These are phyloP conservation scores for Habropoda laboriosa DNA, from an alignment of 1,140 invertebrate genomes.

Conservation along the genomic window DNA sequence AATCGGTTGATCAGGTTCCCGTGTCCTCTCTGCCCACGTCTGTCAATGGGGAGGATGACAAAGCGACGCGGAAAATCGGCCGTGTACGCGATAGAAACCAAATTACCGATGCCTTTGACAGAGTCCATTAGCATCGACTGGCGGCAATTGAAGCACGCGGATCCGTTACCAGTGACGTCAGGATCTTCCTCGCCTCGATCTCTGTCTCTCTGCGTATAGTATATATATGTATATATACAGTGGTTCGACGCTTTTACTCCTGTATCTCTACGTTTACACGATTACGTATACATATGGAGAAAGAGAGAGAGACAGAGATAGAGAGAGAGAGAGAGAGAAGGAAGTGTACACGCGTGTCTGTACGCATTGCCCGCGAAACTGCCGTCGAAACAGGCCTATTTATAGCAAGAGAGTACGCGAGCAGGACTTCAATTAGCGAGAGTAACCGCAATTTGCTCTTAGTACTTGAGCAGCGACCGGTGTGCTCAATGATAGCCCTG, in stretches of 20 bases:
- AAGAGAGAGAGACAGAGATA: too few relatives aligned
- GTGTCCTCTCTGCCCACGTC: too few relatives aligned
- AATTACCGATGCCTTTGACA: slow-evolving; percentile 53
- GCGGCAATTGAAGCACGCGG: slow-evolving; percentile 35
- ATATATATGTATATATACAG: too few relatives aligned
- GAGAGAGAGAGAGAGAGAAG: too few relatives aligned
- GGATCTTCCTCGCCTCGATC: neutral
- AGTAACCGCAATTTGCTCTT: slow-evolving; percentile 58
- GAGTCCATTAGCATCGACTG: slow-evolving; percentile 56
- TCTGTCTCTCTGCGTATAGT: slow-evolving; percentile 9
- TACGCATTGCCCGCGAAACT: slow-evolving; percentile 58
- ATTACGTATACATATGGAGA: neutral
- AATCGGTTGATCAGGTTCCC: too few relatives aligned
- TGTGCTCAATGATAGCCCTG: slow-evolving; percentile 26
- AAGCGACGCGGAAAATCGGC: slow-evolving; percentile 20
- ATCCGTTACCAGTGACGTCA: slow-evolving; percentile 54
- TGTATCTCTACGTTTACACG: slow-evolving; percentile 9
- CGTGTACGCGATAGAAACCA: slow-evolving; percentile 6
- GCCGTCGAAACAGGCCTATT: slow-evolving; percentile 60
- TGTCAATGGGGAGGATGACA: neutral
- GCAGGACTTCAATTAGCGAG: slow-evolving; percentile 57
- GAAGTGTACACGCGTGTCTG: slow-evolving; percentile 44
- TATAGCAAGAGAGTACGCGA: slow-evolving; percentile 52
- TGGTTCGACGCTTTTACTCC: slow-evolving; percentile 4
- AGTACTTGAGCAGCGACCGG: slow-evolving; percentile 27